A percentile compares a stretch with the other conserved stretches of the same genome.
phyloP scores from a whole-genome alignment of 1,140 invertebrate species.

The Bombus affinis region DNA sequence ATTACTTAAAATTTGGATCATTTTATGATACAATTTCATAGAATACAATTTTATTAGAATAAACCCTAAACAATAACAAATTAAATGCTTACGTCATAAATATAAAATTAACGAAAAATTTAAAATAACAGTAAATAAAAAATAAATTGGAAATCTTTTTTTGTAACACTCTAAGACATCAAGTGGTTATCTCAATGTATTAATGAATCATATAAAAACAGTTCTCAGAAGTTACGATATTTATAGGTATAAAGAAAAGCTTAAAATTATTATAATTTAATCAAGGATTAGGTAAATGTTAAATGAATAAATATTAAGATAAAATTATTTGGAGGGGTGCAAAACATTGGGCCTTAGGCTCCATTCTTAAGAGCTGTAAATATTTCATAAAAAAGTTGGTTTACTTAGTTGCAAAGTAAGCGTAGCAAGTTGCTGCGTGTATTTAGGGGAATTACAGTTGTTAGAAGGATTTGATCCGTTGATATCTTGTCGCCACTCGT shows the following conservation, averaged over 20 bases:
- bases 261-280: not conserved
- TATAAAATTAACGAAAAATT: not conserved
- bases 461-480: not conserved
- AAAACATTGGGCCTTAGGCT: conserved; percentile 22
- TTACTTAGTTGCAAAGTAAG: not conserved
- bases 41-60: not conserved
- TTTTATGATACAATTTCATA: not conserved
- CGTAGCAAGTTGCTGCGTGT: not conserved
- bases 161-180: not conserved
- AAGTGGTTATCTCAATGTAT: not conserved
- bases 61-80: not conserved
- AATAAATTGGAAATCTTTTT: not conserved
- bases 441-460: not conserved
- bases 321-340: not conserved
- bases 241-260: not conserved
- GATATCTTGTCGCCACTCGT: conserved; percentile 11
- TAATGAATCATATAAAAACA: not conserved
- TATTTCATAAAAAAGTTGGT: conserved; percentile 2
- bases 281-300: not conserved
- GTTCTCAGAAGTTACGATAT: not conserved
- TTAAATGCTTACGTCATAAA: no score
- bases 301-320: no score
- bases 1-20: not conserved
- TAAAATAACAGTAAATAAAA: not conserved
- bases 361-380: conserved; percentile 22